Evolutionary conservation across 1,140 invertebrate genomes (phyloP).

Genomic region (Philaenus spumarius): DNA sequence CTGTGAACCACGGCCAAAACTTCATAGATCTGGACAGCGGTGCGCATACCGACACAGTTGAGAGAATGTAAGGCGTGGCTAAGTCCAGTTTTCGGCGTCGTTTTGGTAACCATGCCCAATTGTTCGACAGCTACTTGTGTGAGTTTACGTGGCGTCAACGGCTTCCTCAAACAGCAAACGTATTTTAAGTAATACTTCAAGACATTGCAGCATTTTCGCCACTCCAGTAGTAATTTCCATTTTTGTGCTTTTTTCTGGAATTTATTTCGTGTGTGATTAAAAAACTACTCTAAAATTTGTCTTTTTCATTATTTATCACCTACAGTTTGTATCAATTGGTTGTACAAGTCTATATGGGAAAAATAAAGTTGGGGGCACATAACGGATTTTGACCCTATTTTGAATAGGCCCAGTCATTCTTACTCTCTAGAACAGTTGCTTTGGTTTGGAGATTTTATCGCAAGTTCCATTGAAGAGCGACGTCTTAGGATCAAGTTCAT

Average conservation of each 20-base stretch:
- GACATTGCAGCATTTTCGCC: too few species aligned
- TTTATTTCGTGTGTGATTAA: neutral
- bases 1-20: neutral
- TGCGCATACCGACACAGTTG: neutral
- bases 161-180: too few species aligned
- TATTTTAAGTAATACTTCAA: too few species aligned
- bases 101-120: neutral
- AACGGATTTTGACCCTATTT: neutral
- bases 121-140: neutral
- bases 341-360: neutral
- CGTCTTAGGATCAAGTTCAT: too few species aligned
- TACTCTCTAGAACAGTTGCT: too few species aligned
- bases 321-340: neutral
- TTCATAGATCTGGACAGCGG: neutral
- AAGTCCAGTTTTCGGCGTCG: neutral
- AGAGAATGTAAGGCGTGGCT: neutral
- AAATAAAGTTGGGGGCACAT: neutral
- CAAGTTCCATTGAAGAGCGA: too few species aligned
- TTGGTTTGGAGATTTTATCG: too few species aligned
- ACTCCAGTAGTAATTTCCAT: too few species aligned
- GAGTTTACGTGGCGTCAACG: neutral
- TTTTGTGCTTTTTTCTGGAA: neutral
- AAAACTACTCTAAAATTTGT: neutral
- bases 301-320: neutral
- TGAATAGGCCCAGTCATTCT: too few species aligned